Evolutionary conservation across 2,888 invertebrate genomes (phyloP).

Genomic region (Papilio gigon): DNA sequence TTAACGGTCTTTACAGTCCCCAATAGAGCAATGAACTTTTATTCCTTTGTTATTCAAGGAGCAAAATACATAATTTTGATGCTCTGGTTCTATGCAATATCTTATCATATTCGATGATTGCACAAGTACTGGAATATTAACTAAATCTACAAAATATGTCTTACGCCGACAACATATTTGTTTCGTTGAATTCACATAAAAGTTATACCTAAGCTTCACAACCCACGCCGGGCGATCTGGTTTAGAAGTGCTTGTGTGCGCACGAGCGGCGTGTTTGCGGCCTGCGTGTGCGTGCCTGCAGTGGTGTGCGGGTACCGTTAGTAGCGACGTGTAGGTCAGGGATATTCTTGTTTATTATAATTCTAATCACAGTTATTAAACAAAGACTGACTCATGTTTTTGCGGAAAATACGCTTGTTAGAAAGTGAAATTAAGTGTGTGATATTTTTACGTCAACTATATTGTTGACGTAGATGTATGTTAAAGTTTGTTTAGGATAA

Average conservation of each 20-base stretch:
- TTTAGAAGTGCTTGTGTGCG: conserved; percentile 4
- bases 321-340: conserved; percentile 62
- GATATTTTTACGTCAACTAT: conserved; percentile 14
- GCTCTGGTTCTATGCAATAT: neutral
- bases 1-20: neutral
- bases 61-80: neutral
- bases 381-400: conserved; percentile 20
- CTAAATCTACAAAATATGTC: no score
- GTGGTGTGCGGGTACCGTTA: conserved; percentile 74
- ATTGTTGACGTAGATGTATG: neutral
- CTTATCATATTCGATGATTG: neutral
- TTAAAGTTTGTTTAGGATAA: neutral
- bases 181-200: neutral
- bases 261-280: conserved; percentile 48
- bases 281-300: conserved; percentile 49
- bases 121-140: neutral
- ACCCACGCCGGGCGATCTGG: conserved; percentile 29
- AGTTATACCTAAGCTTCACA: conserved; percentile 25
- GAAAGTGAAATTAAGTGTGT: conserved; percentile 17
- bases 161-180: neutral
- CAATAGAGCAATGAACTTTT: conserved; percentile 15
- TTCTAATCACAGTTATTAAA: conserved; percentile 25
- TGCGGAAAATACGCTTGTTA: conserved; percentile 13
- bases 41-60: neutral
- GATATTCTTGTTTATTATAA: conserved; percentile 28